A percentile compares a stretch with the other conserved stretches of the same genome.
Conservation (phyloP, 2,888 invertebrate genomes). For the Dynastes hyllus region DNA sequence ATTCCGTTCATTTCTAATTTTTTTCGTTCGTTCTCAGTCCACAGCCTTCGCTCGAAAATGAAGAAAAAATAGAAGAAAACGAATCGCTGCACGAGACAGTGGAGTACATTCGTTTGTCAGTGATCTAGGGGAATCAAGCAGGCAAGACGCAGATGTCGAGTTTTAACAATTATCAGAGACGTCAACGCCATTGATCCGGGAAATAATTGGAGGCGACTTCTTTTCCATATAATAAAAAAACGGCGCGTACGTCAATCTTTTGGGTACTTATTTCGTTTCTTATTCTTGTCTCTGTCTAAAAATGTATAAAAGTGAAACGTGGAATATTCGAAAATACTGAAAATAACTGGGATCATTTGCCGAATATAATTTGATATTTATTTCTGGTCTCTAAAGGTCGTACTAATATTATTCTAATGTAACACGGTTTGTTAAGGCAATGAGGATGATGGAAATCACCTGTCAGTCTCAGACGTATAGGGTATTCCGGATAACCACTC, state of each 20-base stretch:
- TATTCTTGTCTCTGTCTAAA: background rate
- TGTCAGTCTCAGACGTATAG: too few relatives aligned
- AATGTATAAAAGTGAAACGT: background rate
- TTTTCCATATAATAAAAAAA: conserved; percentile 7
- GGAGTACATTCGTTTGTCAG: conserved; percentile 23
- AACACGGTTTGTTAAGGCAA: too few relatives aligned
- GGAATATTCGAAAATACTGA: too few relatives aligned
- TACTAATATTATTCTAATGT: too few relatives aligned
- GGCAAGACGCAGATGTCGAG: background rate
- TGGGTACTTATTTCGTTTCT: background rate
- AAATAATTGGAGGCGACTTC: conserved; percentile 11
- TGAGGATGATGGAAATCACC: too few relatives aligned
- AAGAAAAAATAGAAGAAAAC: background rate
- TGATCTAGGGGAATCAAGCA: conserved; percentile 15
- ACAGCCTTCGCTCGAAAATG: background rate
- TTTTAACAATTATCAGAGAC: conserved; percentile 29
- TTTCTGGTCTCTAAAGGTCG: too few relatives aligned
- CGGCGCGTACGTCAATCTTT: background rate
- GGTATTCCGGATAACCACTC: too few relatives aligned
- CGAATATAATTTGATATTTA: too few relatives aligned
- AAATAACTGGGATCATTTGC: too few relatives aligned
- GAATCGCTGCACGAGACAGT: conserved; percentile 11
- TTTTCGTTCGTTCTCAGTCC: background rate
- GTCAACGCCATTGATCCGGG: conserved; percentile 34
- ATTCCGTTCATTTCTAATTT: conserved; percentile 6